Evolutionary conservation across 1,140 invertebrate species (phyloP).

Genomic region (Octopus sinensis): DNA sequence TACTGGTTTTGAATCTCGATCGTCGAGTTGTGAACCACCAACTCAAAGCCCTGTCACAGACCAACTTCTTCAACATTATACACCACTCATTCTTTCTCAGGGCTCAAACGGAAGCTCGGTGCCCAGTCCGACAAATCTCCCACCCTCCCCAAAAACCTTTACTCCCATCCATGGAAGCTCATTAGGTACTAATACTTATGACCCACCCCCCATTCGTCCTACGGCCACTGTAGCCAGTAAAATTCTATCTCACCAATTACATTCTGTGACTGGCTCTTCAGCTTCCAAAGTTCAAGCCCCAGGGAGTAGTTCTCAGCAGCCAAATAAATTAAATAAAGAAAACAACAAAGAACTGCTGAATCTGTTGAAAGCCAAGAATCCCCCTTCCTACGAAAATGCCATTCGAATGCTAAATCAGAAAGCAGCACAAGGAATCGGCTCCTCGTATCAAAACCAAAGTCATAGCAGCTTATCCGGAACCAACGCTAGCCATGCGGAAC

Average conservation of each 20-base stretch:
- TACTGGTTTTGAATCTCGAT: not conserved
- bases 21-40: not conserved
- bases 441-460: not conserved
- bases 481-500: not conserved
- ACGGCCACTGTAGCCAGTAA: constrained; percentile 3
- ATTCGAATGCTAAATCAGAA: constrained; percentile 7
- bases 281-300: not conserved
- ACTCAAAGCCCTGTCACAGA: not conserved
- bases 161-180: constrained; percentile 8
- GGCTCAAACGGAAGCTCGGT: constrained; percentile 30
- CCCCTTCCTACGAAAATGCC: constrained; percentile 6
- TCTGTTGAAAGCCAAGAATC: constrained; percentile 5
- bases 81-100: not conserved
- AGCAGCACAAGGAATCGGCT: not conserved
- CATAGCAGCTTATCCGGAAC: not conserved
- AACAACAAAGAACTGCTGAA: not conserved
- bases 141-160: not conserved
- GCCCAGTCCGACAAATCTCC: not conserved
- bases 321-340: not conserved
- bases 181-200: not conserved
- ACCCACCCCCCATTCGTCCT: not conserved
- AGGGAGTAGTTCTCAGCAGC: not conserved
- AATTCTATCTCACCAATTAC: not conserved
- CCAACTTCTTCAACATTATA: not conserved
- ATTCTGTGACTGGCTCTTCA: not conserved